These are phyloP conservation scores for Venustaconcha ellipsiformis DNA, from an alignment of 1,140 invertebrate species.

Conservation along the genomic window DNA sequence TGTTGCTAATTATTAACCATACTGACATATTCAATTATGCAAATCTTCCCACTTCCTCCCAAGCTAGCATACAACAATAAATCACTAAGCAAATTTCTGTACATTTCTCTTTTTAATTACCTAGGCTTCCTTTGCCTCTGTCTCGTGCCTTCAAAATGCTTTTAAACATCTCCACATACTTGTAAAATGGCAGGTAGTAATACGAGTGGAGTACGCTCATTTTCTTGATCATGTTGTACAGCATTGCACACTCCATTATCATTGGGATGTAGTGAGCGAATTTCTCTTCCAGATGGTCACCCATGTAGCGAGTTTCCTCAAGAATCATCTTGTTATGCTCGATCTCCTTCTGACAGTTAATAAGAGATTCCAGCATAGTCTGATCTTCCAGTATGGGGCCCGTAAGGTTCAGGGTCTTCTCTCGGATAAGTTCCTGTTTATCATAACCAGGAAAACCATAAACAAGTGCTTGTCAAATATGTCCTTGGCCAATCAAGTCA, in stretches of 20 bases:
- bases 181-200: slow-evolving; percentile 64
- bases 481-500: no score
- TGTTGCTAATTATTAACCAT: no score
- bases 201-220: slow-evolving; percentile 55
- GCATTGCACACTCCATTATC: slow-evolving; percentile 58
- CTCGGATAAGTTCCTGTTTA: slow-evolving; percentile 58
- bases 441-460: no score
- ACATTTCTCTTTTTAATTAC: slow-evolving; percentile 35
- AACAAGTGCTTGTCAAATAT: no score
- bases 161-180: slow-evolving; percentile 59
- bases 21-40: no score
- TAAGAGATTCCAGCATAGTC: slow-evolving; percentile 62
- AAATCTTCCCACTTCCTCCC: no score
- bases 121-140: slow-evolving; percentile 62
- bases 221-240: slow-evolving; percentile 60
- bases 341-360: slow-evolving; percentile 59
- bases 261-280: slow-evolving; percentile 62
- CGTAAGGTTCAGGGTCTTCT: slow-evolving; percentile 62
- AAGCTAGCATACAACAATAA: no score
- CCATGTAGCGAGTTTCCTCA: slow-evolving; percentile 62
- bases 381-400: slow-evolving; percentile 62
- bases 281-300: slow-evolving; percentile 62
- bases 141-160: slow-evolving; percentile 51
- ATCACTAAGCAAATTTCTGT: no score
- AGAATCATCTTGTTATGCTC: slow-evolving; percentile 59